Evolutionary conservation across 2,113 vertebrate species (phyloP).

Genomic region (Numenius arquata): DNA sequence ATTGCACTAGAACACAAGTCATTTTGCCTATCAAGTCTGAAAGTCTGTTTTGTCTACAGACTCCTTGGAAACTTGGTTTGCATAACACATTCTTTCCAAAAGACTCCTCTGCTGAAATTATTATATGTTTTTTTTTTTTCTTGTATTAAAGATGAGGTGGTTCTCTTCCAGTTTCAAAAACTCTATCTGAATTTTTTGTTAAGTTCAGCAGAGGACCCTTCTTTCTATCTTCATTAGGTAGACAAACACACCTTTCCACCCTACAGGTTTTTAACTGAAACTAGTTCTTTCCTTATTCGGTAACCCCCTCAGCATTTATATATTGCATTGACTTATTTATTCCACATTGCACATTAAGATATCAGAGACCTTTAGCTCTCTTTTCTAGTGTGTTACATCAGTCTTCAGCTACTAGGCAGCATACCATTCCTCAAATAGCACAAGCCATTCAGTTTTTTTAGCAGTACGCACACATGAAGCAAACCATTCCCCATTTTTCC

Average conservation of each 20-base stretch:
- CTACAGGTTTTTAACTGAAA: neutral
- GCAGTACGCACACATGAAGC: neutral
- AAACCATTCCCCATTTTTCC: neutral
- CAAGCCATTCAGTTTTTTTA: neutral
- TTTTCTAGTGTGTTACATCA: neutral
- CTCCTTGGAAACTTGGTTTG: slow-evolving; percentile 41
- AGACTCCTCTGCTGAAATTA: neutral
- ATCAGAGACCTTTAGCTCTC: neutral
- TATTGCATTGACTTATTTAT: neutral
- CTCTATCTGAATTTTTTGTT: neutral
- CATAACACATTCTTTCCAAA: slow-evolving; percentile 6
- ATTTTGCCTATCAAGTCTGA: neutral
- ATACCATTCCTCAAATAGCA: neutral
- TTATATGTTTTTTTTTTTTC: neutral
- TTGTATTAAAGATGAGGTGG: neutral
- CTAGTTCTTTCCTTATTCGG: neutral
- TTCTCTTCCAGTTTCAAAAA: neutral
- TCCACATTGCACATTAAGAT: neutral
- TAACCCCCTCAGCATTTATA: neutral
- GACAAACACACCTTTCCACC: neutral
- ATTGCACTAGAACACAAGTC: neutral
- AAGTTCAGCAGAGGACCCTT: neutral
- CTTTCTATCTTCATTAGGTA: neutral
- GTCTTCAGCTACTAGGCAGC: neutral
- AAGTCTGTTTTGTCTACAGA: slow-evolving; percentile 19